A percentile compares a stretch with the other conserved stretches of the same genome.
Conservation (phyloP, 2,113 vertebrate species). For the Piliocolobus tephrosceles region DNA sequence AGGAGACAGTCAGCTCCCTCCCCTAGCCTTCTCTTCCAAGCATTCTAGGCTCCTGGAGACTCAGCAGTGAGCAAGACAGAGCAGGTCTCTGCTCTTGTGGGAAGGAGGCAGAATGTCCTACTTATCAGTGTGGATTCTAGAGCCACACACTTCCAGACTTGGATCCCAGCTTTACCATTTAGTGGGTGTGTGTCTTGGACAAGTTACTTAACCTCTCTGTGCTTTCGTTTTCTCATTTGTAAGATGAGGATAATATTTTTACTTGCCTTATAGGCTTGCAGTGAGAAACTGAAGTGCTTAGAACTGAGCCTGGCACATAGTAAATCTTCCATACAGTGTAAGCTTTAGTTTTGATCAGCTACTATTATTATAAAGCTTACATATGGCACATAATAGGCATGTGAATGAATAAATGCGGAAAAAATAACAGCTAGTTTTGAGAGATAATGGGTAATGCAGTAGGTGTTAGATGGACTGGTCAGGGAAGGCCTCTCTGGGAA, state of each 20-base stretch:
- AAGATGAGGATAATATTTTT: background rate
- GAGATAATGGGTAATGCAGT: background rate
- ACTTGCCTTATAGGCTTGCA: background rate
- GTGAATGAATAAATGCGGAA: background rate
- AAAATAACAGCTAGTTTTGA: background rate
- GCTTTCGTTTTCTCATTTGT: background rate
- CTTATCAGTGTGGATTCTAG: background rate
- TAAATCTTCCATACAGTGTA: background rate
- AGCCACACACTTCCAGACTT: background rate
- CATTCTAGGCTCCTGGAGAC: background rate
- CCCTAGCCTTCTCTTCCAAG: background rate
- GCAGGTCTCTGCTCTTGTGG: background rate
- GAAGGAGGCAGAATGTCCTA: background rate
- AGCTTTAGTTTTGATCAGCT: slow-evolving; percentile 1
- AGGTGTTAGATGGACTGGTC: background rate
- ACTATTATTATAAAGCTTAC: background rate
- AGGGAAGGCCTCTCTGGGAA: background rate
- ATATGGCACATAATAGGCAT: background rate
- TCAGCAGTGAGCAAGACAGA: background rate
- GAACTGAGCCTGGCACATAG: background rate
- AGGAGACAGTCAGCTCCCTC: background rate
- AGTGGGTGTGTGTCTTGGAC: background rate
- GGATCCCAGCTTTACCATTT: background rate
- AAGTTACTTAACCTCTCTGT: background rate
- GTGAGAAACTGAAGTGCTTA: background rate